phyloP scores from a whole-genome alignment of 2,888 invertebrate species.

The Atethmia centrago region DNA sequence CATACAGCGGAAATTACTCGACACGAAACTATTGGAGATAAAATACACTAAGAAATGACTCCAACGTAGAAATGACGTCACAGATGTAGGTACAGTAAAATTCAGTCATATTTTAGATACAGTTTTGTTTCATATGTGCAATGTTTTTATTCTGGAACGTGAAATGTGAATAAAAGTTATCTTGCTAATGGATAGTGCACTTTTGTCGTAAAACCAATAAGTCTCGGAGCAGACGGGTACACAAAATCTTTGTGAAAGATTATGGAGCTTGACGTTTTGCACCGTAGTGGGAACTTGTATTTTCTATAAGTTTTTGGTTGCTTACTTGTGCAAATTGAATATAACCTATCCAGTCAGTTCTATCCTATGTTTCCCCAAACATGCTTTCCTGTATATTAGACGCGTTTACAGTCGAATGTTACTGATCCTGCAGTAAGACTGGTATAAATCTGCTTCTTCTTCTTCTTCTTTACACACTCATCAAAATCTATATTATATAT shows the following conservation, averaged over 20 bases:
- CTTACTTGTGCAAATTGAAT: not conserved
- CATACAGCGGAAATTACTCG: slow-evolving; percentile 48
- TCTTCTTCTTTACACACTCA: too few relatives aligned
- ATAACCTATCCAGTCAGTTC: not conserved
- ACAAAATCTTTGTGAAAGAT: not conserved
- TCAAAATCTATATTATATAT: too few relatives aligned
- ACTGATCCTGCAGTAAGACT: not conserved
- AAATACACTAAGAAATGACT: slow-evolving; percentile 39
- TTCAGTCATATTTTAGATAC: slow-evolving; percentile 17
- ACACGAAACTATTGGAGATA: slow-evolving; percentile 35
- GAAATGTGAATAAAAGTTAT: slow-evolving; percentile 3
- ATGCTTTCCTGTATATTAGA: not conserved
- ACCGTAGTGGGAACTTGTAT: not conserved
- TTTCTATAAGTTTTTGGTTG: not conserved
- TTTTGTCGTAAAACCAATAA: slow-evolving; percentile 27
- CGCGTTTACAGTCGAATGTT: not conserved
- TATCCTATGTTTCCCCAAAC: not conserved
- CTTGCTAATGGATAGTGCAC: slow-evolving; percentile 15
- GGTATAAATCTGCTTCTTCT: not conserved
- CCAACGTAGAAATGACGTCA: slow-evolving; percentile 10
- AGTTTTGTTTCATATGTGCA: slow-evolving; percentile 1
- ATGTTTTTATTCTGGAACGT: slow-evolving; percentile 7
- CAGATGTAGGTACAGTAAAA: slow-evolving; percentile 7
- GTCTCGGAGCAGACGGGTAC: slow-evolving; percentile 2
- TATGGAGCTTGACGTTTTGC: not conserved